Base-by-base conservation (phyloP, 1,140 invertebrate genomes). In the Contarinia nasturtii region DNA sequence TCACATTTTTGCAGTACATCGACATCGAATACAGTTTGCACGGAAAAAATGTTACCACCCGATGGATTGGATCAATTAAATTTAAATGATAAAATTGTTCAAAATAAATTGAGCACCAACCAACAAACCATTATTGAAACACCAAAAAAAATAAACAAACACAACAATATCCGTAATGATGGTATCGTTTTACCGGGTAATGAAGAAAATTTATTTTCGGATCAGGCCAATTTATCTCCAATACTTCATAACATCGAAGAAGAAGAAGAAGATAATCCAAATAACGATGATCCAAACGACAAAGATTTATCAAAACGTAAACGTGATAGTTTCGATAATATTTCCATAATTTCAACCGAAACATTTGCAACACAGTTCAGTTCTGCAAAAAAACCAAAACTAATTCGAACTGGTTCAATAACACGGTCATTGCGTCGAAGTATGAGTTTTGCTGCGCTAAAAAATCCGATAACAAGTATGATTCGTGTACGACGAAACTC, bases 391-490 rank as follows among this genome's bases (percentile, higher is more conserved):
- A 63, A 63, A 37, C 58, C 59, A 0, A 63, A 63, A 47, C 54
- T 63, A 3, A 55, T 57, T 20, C 57, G 61, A 42, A 60, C 59
- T 1, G 60, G 60, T 3, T 63, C 61, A 14, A 58, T 63, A 19
- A 59, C 57, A 42, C 50, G 59, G 22, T 56, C 55, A 7, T 49
- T 63, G 2, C 53, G 57, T 34, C 52, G 59, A 2, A 61, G 60
- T n/a, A 58, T 63, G 37, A 61, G 58, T 41, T 63, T 61, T 50
- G 61, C 58, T 17, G 58, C 58, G 2, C 55, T 59, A 21, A 53
- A 54, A 48, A 60, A 57, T 21, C 61, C 61, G 2, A 52, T 63
- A 12, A 51, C 58, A 15, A 63, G 58, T 41, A 61, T 60, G 5
- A 41, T 63, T 22, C 47, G 61, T 7, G 56, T 58, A 2, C 51